phyloP scores from a whole-genome alignment of 1,140 invertebrate genomes.

The Akabosia matsudoensis region DNA sequence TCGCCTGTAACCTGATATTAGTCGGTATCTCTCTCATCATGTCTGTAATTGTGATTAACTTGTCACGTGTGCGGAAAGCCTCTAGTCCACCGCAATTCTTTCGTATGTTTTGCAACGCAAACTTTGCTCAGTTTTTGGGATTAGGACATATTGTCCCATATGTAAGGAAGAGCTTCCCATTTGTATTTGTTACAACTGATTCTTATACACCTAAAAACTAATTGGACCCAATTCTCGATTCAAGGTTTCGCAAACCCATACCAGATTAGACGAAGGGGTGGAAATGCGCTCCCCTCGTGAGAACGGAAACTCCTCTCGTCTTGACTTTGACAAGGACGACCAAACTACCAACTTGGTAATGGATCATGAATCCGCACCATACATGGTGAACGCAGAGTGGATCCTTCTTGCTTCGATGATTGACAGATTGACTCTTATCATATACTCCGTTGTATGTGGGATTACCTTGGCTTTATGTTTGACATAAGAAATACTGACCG shows the following conservation, averaged over 20 bases:
- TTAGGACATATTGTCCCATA: slow-evolving; percentile 43
- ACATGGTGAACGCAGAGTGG: slow-evolving; percentile 43
- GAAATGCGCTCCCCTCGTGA: slow-evolving; percentile 33
- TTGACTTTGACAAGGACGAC: slow-evolving; percentile 34
- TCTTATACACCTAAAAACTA: neutral
- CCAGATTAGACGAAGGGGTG: slow-evolving; percentile 37
- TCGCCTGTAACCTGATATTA: slow-evolving; percentile 59
- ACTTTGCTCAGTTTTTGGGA: slow-evolving; percentile 55
- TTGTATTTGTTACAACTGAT: neutral
- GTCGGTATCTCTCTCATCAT: slow-evolving; percentile 62
- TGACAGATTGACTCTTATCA: slow-evolving; percentile 40
- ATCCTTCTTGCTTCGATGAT: slow-evolving; percentile 43
- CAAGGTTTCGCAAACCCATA: slow-evolving; percentile 38
- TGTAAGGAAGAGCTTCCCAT: slow-evolving; percentile 28
- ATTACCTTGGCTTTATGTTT: slow-evolving; percentile 40
- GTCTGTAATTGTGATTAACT: slow-evolving; percentile 61
- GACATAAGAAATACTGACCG: neutral
- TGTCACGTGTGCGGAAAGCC: slow-evolving; percentile 55
- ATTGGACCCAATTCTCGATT: neutral
- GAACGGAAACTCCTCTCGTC: neutral
- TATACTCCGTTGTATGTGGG: slow-evolving; percentile 36
- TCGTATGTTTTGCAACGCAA: slow-evolving; percentile 57
- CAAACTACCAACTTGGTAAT: slow-evolving; percentile 24
- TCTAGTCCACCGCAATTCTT: slow-evolving; percentile 58
- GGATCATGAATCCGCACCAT: slow-evolving; percentile 27